Evolutionary conservation across 1,140 invertebrate species (phyloP).

Genomic region (Meloidogyne chitwoodi): DNA sequence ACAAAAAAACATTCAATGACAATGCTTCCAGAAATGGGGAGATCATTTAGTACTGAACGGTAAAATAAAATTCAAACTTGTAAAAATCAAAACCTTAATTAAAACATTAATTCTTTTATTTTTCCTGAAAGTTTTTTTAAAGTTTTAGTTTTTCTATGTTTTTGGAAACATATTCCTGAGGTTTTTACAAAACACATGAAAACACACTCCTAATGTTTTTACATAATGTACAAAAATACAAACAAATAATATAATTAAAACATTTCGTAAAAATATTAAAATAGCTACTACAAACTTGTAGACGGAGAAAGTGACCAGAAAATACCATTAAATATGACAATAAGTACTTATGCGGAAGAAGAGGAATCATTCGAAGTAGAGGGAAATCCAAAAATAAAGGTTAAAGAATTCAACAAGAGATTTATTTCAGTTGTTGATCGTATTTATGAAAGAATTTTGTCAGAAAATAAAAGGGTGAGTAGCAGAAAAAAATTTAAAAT

Average conservation of each 20-base stretch:
- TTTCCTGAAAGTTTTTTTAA: too few relatives aligned
- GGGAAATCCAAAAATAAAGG: conserved; percentile 25
- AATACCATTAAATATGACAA: conserved; percentile 1
- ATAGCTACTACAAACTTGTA: conserved; percentile 5
- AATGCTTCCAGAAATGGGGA: not conserved
- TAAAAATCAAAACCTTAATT: not conserved
- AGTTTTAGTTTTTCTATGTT: too few relatives aligned
- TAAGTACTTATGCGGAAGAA: not conserved
- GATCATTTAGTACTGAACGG: not conserved
- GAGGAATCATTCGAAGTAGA: not conserved
- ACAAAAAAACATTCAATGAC: not conserved
- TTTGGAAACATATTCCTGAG: too few relatives aligned
- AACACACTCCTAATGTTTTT: too few relatives aligned
- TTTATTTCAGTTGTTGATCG: conserved; percentile 60
- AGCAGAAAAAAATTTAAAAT: not conserved
- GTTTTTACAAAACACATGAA: too few relatives aligned
- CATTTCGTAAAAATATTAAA: too few relatives aligned
- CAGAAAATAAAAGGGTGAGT: conserved; percentile 59
- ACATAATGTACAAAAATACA: too few relatives aligned
- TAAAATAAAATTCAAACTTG: not conserved
- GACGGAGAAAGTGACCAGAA: conserved; percentile 7
- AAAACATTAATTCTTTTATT: not conserved
- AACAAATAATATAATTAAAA: too few relatives aligned
- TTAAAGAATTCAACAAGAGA: conserved; percentile 60
- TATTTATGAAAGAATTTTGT: conserved; percentile 60